These are phyloP conservation scores for Slavum lentiscoides DNA, from an alignment of 2,888 invertebrate genomes.

Conservation along the genomic window DNA sequence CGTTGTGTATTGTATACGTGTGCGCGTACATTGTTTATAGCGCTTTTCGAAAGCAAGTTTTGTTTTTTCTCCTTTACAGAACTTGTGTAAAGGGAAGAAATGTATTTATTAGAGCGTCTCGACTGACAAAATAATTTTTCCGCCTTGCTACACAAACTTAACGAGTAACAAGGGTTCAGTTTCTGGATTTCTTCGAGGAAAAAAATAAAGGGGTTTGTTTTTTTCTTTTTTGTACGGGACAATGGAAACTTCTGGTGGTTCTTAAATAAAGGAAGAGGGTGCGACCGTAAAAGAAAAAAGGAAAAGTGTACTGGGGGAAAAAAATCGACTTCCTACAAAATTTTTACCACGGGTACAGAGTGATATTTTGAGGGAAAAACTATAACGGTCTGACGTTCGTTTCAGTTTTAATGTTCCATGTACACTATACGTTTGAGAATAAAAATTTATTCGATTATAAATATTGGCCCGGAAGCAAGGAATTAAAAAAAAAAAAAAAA, in stretches of 20 bases:
- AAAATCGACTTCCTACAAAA: slow-evolving; percentile 6
- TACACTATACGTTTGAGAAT: too few species aligned
- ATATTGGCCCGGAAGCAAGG: too few species aligned
- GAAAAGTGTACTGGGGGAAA: neutral
- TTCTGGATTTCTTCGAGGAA: neutral
- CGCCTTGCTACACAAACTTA: slow-evolving; percentile 39
- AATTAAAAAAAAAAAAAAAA: too few species aligned
- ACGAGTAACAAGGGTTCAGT: slow-evolving; percentile 36
- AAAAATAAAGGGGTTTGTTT: slow-evolving; percentile 14
- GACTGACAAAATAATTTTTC: slow-evolving; percentile 35
- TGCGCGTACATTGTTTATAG: neutral
- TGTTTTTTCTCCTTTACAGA: slow-evolving; percentile 30
- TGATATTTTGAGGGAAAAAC: too few species aligned
- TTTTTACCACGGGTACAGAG: slow-evolving; percentile 17
- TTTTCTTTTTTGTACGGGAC: slow-evolving; percentile 1
- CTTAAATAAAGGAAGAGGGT: slow-evolving; percentile 45
- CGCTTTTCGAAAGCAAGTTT: slow-evolving; percentile 22
- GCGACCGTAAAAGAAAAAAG: neutral
- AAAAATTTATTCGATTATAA: too few species aligned
- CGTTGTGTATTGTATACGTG: neutral
- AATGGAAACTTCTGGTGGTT: slow-evolving; percentile 34
- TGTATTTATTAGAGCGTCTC: slow-evolving; percentile 34
- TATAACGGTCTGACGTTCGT: too few species aligned
- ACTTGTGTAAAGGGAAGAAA: neutral
- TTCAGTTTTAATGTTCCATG: too few species aligned